Evolutionary conservation across 2,888 invertebrate genomes (phyloP), one percentile per base, ranked within the genome.

Genomic region (Acleris holmiana): DNA sequence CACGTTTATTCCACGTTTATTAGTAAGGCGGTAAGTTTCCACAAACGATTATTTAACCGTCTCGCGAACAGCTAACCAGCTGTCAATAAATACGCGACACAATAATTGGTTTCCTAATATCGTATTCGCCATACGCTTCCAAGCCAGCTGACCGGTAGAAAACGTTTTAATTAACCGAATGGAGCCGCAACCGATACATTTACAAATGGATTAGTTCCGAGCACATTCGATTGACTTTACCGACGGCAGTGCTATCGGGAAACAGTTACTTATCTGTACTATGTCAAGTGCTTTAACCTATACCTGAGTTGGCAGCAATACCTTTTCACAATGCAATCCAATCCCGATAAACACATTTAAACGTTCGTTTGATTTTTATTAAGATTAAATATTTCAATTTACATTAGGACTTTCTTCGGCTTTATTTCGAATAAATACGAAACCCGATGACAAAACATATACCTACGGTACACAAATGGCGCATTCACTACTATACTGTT

Each of bases 131-230:
- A 40, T 54, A 25, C 64, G n/a, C 10, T 19, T 18, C 29, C 29
- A 18, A 44, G 49, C 40, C 35, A 18, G 41, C 25, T 55, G 76
- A 74, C 75, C 75, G 72, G 72, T 75, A 70, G 71, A 76, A 75
- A 79, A 80, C 80, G 81, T 81, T 88, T 89, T 90, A 89, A 91
- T 91, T 89, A 91, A 88, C 85, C 79, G 80, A 87, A 88, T 89
- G 89, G 86, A 76, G 66, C 72, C 73, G 77, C 77, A 73, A 25
- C 60, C 46, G 63, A 64, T 66, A 68, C 63, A 64, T 61, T 67
- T 53, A 64, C 87, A 89, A 90, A 89, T 89, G 88, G 89, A 90
- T 89, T 90, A 85, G 86, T 84, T 80, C 82, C 79, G 76, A 64
- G 50, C 50, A 66, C 61, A 49, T 66, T 44, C 40, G 49, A 66